Percentiles rank a stretch among this genome's conserved stretches.
phyloP scores from a whole-genome alignment of 37 sponge, comb jelly and placozoan genomes.

The Oscarella lobularis region DNA sequence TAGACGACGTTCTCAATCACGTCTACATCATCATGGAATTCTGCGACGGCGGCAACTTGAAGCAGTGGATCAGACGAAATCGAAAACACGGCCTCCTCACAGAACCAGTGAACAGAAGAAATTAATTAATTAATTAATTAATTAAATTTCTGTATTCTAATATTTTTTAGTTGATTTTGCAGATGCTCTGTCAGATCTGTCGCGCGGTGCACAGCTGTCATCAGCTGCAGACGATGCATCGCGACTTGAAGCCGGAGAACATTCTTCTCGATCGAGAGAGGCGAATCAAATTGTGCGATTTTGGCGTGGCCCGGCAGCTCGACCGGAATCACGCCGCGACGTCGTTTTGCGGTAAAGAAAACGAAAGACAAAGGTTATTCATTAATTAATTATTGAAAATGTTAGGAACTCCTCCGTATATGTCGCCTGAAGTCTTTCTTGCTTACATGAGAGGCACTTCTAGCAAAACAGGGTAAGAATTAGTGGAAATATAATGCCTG shows the following conservation, averaged over 20 bases:
- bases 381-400: too few relatives aligned
- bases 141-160: constrained; percentile 1
- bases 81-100: constrained; percentile 47
- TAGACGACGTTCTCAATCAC: background rate
- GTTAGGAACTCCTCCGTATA: constrained; percentile 82
- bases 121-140: constrained; percentile 1
- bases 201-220: constrained; percentile 74
- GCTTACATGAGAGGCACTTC: constrained; percentile 38
- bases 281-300: background rate
- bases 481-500: too few relatives aligned
- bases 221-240: constrained; percentile 58
- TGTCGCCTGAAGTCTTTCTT: constrained; percentile 86
- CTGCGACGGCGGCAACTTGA: constrained; percentile 79
- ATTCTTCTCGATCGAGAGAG: constrained; percentile 8
- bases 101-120: constrained; percentile 25
- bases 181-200: constrained; percentile 78
- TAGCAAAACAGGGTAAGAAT: too few relatives aligned
- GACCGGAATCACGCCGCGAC: background rate
- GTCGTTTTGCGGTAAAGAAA: background rate
- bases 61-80: constrained; percentile 67
- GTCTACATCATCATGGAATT: constrained; percentile 70
- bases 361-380: background rate
- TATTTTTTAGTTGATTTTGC: constrained; percentile 46
- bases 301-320: background rate
- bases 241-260: constrained; percentile 91